These are phyloP conservation scores for Chironomus tentans DNA, from an alignment of 2,888 invertebrate species.

Conservation along the genomic window DNA sequence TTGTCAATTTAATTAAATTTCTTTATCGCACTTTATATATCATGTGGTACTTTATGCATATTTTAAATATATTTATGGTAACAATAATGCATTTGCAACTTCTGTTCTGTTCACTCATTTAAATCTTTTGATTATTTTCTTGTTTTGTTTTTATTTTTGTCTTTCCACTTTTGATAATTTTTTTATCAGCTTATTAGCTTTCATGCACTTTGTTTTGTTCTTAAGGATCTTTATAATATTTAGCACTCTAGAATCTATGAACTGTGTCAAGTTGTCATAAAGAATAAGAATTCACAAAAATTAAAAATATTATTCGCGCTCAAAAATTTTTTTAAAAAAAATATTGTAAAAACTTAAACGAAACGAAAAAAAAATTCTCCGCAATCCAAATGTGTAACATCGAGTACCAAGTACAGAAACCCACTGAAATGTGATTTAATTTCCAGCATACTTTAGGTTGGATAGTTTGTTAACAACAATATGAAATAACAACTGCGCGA, in stretches of 20 bases:
- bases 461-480: slow-evolving; percentile 29
- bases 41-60: neutral
- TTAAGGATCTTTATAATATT: neutral
- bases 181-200: neutral
- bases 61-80: slow-evolving; percentile 2
- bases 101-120: slow-evolving; percentile 16
- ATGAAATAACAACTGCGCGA: slow-evolving; percentile 22
- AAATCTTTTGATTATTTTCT: slow-evolving; percentile 20
- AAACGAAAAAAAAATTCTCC: slow-evolving; percentile 14
- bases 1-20: neutral
- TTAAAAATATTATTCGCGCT: neutral
- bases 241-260: neutral
- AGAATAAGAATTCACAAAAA: neutral
- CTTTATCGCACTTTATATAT: slow-evolving; percentile 8
- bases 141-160: slow-evolving; percentile 9
- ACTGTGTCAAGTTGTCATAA: neutral
- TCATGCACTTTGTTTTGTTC: neutral
- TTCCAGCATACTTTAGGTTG: slow-evolving; percentile 31
- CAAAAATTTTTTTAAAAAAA: neutral
- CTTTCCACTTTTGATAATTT: neutral
- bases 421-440: slow-evolving; percentile 32
- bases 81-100: neutral
- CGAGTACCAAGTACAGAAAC: slow-evolving; percentile 32
- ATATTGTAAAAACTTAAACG: neutral
- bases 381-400: slow-evolving; percentile 27